These are phyloP conservation scores for Muricea muricata DNA, from an alignment of 92 coral and sea anemone genomes.

Conservation along the genomic window DNA sequence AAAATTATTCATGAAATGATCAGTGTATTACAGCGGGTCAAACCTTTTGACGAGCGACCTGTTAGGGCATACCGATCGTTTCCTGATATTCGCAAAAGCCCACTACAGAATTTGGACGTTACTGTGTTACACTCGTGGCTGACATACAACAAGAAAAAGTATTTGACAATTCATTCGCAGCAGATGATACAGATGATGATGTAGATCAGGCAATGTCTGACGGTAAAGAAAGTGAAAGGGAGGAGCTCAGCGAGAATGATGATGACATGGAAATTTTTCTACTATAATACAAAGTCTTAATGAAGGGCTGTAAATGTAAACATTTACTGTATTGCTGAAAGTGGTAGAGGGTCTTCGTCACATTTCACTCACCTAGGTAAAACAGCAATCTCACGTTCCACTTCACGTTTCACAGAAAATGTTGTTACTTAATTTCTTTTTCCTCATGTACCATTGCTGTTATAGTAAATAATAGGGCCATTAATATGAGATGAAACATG, in stretches of 20 bases:
- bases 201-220: not conserved
- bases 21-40: not conserved
- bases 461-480: no score
- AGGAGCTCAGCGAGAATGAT: constrained; percentile 25
- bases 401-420: no score
- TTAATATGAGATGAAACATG: no score
- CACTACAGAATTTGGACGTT: constrained; percentile 64
- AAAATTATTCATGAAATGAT: constrained; percentile 43
- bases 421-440: no score
- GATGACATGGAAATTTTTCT: constrained; percentile 40
- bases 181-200: constrained; percentile 55
- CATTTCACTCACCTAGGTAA: no score
- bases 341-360: no score
- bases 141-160: constrained; percentile 59
- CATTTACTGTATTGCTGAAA: no score
- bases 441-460: no score
- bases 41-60: constrained; percentile 38
- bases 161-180: constrained; percentile 46
- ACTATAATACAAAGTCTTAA: not conserved
- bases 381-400: no score
- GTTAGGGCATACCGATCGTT: not conserved
- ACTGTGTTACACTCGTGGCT: constrained; percentile 68
- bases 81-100: constrained; percentile 46
- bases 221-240: constrained; percentile 8
- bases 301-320: no score